Percentiles rank a stretch among this genome's conserved stretches.
Conservation (phyloP, 2,113 vertebrate species). For the Scytalopus superciliaris region DNA sequence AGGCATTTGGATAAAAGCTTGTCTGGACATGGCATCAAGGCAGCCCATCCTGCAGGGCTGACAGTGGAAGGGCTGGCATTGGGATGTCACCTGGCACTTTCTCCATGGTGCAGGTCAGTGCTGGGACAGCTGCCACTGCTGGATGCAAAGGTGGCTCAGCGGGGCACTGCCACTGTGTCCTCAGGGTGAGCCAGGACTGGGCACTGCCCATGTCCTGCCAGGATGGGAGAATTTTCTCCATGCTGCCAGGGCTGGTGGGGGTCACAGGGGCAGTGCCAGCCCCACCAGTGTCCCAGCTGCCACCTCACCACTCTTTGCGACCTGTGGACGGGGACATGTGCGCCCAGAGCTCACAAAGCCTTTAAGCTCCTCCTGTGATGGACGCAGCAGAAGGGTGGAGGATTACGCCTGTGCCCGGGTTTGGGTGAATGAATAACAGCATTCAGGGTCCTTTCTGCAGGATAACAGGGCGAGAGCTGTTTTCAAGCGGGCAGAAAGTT, state of each 20-base stretch:
- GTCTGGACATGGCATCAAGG: not conserved
- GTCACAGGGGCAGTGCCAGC: not conserved
- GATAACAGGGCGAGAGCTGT: not conserved
- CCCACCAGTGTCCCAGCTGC: not conserved
- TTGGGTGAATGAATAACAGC: not conserved
- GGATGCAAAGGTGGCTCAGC: not conserved
- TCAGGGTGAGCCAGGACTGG: not conserved
- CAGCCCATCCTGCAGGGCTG: not conserved
- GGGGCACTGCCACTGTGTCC: not conserved
- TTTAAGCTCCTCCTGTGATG: slow-evolving; percentile 20
- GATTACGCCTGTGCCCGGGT: not conserved
- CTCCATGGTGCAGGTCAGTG: not conserved
- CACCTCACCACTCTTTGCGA: fast-evolving
- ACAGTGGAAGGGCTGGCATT: not conserved
- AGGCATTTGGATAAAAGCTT: not conserved
- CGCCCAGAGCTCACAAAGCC: not conserved
- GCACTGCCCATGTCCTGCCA: not conserved
- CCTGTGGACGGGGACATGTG: fast-evolving
- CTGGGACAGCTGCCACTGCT: not conserved
- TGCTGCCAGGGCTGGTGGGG: not conserved
- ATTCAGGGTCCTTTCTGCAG: not conserved
- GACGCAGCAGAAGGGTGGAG: not conserved
- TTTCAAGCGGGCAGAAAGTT: not conserved
- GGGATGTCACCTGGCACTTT: not conserved
- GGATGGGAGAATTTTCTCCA: not conserved